A percentile compares a stretch with the other conserved stretches of the same genome.
Evolutionary conservation across 1,140 invertebrate genomes (phyloP).

Genomic region (Triops longicaudatus): DNA sequence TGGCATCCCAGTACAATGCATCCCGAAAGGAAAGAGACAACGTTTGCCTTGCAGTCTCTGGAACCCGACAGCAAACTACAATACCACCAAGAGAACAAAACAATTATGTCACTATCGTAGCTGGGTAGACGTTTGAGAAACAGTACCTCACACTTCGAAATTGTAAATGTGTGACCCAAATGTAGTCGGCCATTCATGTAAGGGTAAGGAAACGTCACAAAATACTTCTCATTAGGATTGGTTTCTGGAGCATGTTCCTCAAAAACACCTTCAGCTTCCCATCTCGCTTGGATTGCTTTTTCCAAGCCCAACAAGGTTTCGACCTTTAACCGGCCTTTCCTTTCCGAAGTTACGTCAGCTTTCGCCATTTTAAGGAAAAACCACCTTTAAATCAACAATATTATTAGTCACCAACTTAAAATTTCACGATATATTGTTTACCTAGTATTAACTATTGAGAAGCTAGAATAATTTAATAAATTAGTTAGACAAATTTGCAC

Average conservation of each 20-base stretch:
- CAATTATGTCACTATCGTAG: neutral
- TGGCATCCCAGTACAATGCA: slow-evolving; percentile 97
- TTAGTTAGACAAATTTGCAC: neutral
- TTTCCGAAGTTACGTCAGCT: slow-evolving; percentile 43
- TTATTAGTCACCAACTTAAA: neutral
- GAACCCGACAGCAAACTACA: slow-evolving; percentile 81
- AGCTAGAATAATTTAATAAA: neutral
- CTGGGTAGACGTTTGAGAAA: neutral
- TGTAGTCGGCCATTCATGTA: slow-evolving; percentile 99
- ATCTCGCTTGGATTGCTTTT: slow-evolving; percentile 67
- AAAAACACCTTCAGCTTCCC: slow-evolving; percentile 68
- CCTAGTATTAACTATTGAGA: neutral
- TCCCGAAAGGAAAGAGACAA: slow-evolving; percentile 94
- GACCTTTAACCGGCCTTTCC: slow-evolving; percentile 89
- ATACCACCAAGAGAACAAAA: slow-evolving; percentile 23
- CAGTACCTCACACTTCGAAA: slow-evolving; percentile 84
- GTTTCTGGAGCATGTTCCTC: slow-evolving; percentile 63
- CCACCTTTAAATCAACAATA: no score
- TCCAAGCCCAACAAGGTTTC: slow-evolving; percentile 83
- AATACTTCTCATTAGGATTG: slow-evolving; percentile 67
- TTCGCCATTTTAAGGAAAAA: neutral
- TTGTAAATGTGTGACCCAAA: slow-evolving; percentile 93
- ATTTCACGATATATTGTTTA: neutral
- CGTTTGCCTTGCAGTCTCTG: slow-evolving; percentile 83
- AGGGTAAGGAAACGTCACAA: slow-evolving; percentile 94